Evolutionary conservation across 92 coral and sea anemone genomes (phyloP).

Genomic region (Isaurus tuberculatus): DNA sequence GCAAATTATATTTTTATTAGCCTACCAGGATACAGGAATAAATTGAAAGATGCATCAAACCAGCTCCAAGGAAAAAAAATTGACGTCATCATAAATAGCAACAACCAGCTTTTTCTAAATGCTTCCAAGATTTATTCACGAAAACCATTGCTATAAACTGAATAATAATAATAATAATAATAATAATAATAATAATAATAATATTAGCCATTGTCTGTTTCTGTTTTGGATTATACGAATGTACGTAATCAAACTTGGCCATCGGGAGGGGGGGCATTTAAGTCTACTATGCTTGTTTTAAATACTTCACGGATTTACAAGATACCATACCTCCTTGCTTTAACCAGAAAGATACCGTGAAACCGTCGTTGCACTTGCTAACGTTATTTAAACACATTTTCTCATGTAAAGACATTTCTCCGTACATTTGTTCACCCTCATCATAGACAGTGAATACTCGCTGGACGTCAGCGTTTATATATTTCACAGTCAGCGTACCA

Average conservation of each 20-base stretch:
- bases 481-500: not conserved
- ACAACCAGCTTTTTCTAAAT: too few species aligned
- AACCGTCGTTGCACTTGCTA: conserved; percentile 3
- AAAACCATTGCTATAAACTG: too few species aligned
- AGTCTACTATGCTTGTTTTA: not conserved
- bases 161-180: too few species aligned
- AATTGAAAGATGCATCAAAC: too few species aligned
- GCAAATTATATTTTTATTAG: too few species aligned
- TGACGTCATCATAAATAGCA: too few species aligned
- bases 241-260: not conserved
- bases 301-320: not conserved
- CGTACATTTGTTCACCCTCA: not conserved
- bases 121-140: too few species aligned
- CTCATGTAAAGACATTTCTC: not conserved
- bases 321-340: conserved; percentile 26
- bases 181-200: too few species aligned
- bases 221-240: too few species aligned
- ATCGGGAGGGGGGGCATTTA: not conserved
- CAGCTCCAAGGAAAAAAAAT: too few species aligned
- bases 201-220: too few species aligned
- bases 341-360: conserved; percentile 44
- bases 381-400: not conserved
- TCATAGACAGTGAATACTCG: not conserved
- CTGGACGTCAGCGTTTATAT: not conserved
- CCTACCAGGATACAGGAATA: too few species aligned